Base-by-base conservation (phyloP, 2,797 vertebrate species). In the Ctenopoma kingsleyae region DNA sequence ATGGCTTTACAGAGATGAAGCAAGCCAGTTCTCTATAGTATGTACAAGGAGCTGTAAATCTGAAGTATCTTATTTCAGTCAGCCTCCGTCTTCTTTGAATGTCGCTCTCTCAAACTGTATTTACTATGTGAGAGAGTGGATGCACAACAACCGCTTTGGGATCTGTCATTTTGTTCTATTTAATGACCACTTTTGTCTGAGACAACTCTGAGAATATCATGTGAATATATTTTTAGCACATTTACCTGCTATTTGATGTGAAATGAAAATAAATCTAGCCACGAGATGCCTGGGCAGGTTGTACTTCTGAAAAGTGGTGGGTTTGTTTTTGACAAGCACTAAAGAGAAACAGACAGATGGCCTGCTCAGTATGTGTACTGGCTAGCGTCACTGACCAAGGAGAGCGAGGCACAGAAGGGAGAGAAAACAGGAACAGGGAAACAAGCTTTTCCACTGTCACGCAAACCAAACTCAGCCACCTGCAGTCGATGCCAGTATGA, bases 261-360 rank as follows among this genome's bases (percentile, higher is more conserved):
- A 86, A 71, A 62, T 20, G 56, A 41, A 76, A 36, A 50, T 38
- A 38, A 71, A 77, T 69, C 47, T 51, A 72, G 64, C 44, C 19
- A 30, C 15, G 32, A 82, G 69, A 74, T 60, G 63, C 52, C 53
- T 19, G 67, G 68, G 78, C 73, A 78, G 71, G 63, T 78, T 79
- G 74, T 71, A 61, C 69, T 82, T 71, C 77, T 82, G 80, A 90
- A 83, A 87, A 85, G 67, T 71, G 80, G 71, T 69, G 72, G 67
- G 81, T 82, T 85, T 86, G 83, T 86, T 91, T 91, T 79, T 84
- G 76, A 89, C 67, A 70, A 80, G 81, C 69, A 69, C 83, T 78
- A 83, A 87, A 85, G 79, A 90, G 75, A 89, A 86, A 76, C 53
- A 36, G 83, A 90, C 93, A 94, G 92, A 94, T 94, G 92, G 92